Conservation (phyloP, 2,888 invertebrate genomes). For the Agonopterix alstromeriana region DNA sequence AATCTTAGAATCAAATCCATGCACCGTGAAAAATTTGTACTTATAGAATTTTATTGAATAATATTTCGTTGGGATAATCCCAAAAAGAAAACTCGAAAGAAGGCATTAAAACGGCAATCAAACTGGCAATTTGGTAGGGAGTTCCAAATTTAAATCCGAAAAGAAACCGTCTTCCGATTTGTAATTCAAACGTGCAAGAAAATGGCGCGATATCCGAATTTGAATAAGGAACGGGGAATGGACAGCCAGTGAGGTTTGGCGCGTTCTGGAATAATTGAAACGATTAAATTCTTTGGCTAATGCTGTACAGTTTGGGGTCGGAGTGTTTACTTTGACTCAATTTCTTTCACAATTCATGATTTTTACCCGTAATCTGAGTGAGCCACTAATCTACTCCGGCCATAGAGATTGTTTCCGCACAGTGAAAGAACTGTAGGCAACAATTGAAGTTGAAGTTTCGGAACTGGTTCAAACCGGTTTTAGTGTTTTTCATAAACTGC, state of each 20-base stretch:
- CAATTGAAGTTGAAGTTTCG: no score
- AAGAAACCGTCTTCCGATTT: slow-evolving; percentile 67
- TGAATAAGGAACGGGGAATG: slow-evolving; percentile 37
- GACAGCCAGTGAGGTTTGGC: slow-evolving; percentile 14
- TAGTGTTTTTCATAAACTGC: no score
- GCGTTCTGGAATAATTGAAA: slow-evolving; percentile 24
- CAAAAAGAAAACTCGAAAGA: neutral
- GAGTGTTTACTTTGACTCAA: slow-evolving; percentile 5
- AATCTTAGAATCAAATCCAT: no score
- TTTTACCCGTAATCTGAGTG: no score
- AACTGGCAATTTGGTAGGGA: slow-evolving; percentile 60
- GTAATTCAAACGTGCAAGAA: slow-evolving; percentile 70
- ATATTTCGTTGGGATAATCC: neutral
- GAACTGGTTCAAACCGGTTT: no score
- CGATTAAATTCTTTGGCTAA: slow-evolving; percentile 21
- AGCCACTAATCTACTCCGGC: no score
- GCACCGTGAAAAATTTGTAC: no score
- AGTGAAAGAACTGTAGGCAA: no score
- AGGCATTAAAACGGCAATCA: slow-evolving; percentile 67
- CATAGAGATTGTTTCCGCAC: no score
- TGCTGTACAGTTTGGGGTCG: slow-evolving; percentile 15
- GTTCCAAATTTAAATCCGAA: slow-evolving; percentile 57
- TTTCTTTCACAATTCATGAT: neutral
- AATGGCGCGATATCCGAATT: slow-evolving; percentile 57
- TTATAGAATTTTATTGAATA: neutral